Base-by-base conservation (phyloP, 2,113 vertebrate species). In the Ifrita kowaldi region DNA sequence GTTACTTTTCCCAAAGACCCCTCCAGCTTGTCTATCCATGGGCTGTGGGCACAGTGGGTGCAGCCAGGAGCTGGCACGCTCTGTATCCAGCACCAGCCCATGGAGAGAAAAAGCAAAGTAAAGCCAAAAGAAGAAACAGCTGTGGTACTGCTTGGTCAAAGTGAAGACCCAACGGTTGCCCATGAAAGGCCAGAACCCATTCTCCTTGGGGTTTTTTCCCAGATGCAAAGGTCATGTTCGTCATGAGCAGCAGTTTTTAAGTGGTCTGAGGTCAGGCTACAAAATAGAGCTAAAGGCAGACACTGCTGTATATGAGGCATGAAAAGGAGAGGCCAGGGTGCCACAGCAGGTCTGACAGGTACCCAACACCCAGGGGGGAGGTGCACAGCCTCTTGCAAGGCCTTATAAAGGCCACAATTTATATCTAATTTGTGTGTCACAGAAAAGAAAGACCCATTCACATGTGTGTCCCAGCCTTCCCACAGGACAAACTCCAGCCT, bases 181-280 rank as follows among this genome's bases (percentile, higher is more conserved):
- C 3, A 0, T 26, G 32, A 49, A 71, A 30, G 10, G 22, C 20
- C 49, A 73, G 39, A 19, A 30, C 16, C 33, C 1, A 0, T 12
- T 68, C 6, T 2, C 22, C 2, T 0, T 16, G 26, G 13, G 12
- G 7, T n/a, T 32, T 44, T 83, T 26, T 80, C 28, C 30, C 37
- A 50, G 28, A 10, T 23, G 16, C 11, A 26, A 46, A 74, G 4
- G 3, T 15, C 52, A 16, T 2, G 4, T 39, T 10, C 32, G 41
- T 10, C 16, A 13, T 0, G 1, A 59, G 22, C 18, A 81, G 12
- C 18, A 16, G 16, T 32, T 87, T 82, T 60, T 35, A 37, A 27
- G 26, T 23, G 21, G 2, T 42, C 42, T 79, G 22, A 32, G 22
- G 11, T 55, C 63, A 30, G 41, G 27, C 41, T 39, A 9, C 2